Conservation (phyloP, 2,797 vertebrate species). For the Menidia menidia region DNA sequence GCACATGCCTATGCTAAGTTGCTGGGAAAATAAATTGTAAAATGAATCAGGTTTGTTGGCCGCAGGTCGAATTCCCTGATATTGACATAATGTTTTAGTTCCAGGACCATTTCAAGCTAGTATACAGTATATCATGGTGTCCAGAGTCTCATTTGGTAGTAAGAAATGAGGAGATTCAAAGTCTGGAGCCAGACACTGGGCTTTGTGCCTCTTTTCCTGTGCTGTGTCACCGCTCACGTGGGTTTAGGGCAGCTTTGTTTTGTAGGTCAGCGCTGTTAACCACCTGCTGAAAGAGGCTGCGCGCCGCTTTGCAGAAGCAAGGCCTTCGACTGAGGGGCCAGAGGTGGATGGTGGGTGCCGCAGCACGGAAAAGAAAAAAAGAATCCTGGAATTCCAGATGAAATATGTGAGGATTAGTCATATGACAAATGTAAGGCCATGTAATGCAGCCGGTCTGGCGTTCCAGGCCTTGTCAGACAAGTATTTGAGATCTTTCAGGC, state of each 20-base stretch:
- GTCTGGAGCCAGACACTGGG: not conserved
- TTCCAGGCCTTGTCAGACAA: not conserved
- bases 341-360: conserved; percentile 53
- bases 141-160: not conserved
- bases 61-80: not conserved
- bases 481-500: conserved; percentile 3
- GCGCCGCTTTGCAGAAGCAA: conserved; percentile 45
- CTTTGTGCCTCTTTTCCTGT: not conserved
- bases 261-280: conserved; percentile 40
- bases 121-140: not conserved
- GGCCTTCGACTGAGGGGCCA: conserved; percentile 62
- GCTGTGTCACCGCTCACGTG: conserved; percentile 10
- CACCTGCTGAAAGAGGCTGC: conserved; percentile 56
- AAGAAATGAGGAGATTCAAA: not conserved
- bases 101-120: not conserved
- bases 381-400: conserved; percentile 72
- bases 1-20: not conserved
- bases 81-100: not conserved
- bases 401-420: conserved; percentile 75
- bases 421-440: conserved; percentile 67
- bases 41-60: too few species aligned
- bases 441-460: conserved; percentile 37
- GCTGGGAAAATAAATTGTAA: too few species aligned
- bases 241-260: conserved; percentile 31
- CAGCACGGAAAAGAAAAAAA: conserved; percentile 70